Percentiles rank a stretch among this genome's conserved stretches.
These are phyloP conservation scores for Lordiphosa fenestrarum DNA, from an alignment of 2,888 invertebrate species.

Conservation along the genomic window DNA sequence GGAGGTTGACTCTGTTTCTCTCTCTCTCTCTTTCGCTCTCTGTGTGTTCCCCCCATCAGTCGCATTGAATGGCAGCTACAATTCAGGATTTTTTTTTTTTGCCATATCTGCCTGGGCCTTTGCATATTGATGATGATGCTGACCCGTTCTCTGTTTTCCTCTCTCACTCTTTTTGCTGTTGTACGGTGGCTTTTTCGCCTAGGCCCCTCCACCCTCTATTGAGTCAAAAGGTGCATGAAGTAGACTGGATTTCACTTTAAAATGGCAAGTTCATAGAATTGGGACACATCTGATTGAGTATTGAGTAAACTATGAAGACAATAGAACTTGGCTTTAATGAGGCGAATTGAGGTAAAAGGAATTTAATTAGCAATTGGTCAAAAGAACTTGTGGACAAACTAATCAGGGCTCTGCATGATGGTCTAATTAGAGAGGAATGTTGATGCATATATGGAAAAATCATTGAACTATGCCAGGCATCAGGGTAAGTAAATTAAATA, in stretches of 20 bases:
- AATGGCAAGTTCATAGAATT: conserved; percentile 43
- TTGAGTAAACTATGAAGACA: not conserved
- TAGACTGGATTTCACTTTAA: conserved; percentile 41
- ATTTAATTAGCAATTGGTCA: not conserved
- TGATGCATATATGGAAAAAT: too few species aligned
- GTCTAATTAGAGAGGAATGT: too few species aligned
- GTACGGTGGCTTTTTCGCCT: conserved; percentile 9
- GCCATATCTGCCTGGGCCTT: conserved; percentile 34
- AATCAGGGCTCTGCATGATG: too few species aligned
- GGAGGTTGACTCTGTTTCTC: conserved; percentile 10
- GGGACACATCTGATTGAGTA: conserved; percentile 37
- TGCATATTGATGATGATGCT: conserved; percentile 69
- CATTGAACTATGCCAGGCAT: too few species aligned
- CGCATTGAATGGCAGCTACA: conserved; percentile 58
- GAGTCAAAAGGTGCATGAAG: conserved; percentile 1
- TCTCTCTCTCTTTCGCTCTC: conserved; percentile 18
- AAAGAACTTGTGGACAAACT: too few species aligned
- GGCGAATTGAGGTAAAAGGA: not conserved
- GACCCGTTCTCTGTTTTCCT: conserved; percentile 18
- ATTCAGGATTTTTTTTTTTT: conserved; percentile 34
- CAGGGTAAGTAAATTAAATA: too few species aligned
- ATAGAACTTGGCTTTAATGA: conserved; percentile 1
- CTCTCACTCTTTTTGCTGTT: conserved; percentile 22
- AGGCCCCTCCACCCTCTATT: not conserved
- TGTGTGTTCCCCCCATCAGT: conserved; percentile 8